A percentile compares a stretch with the other conserved stretches of the same genome.
Conservation (phyloP, 2,113 vertebrate species). For the Trichomycterus rosablanca region DNA sequence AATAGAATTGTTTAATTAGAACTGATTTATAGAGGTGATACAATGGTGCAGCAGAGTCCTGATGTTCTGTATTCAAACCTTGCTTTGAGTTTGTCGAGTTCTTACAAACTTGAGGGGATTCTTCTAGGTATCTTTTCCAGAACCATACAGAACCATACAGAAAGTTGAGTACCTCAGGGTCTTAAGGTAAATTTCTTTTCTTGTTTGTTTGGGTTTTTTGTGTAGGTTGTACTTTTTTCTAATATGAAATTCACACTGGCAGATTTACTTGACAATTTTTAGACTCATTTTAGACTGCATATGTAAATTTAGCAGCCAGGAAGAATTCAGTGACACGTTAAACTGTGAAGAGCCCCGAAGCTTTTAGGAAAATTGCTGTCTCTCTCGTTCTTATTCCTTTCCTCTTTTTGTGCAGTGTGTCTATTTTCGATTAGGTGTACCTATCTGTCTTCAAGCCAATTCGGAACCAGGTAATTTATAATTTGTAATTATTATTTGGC, state of each 20-base stretch:
- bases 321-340: constrained; percentile 18
- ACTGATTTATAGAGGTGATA: no score
- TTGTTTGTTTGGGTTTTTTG: no score
- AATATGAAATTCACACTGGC: constrained; percentile 6
- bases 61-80: no score
- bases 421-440: constrained; percentile 25
- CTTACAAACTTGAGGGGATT: no score
- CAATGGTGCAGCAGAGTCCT: no score
- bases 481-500: no score
- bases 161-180: no score
- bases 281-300: constrained; percentile 11
- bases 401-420: constrained; percentile 15
- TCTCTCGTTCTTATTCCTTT: background rate
- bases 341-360: constrained; percentile 32
- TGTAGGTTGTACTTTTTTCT: constrained; percentile 9
- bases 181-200: no score
- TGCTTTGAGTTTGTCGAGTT: no score
- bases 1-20: no score
- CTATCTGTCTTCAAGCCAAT: background rate
- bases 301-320: constrained; percentile 4
- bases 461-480: constrained; percentile 1
- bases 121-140: no score
- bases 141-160: no score
- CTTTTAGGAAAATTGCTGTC: constrained; percentile 23
- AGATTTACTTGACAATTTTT: constrained; percentile 21